These are phyloP conservation scores for Eugnorisma glareosa DNA, from an alignment of 2,888 invertebrate species.

Conservation along the genomic window DNA sequence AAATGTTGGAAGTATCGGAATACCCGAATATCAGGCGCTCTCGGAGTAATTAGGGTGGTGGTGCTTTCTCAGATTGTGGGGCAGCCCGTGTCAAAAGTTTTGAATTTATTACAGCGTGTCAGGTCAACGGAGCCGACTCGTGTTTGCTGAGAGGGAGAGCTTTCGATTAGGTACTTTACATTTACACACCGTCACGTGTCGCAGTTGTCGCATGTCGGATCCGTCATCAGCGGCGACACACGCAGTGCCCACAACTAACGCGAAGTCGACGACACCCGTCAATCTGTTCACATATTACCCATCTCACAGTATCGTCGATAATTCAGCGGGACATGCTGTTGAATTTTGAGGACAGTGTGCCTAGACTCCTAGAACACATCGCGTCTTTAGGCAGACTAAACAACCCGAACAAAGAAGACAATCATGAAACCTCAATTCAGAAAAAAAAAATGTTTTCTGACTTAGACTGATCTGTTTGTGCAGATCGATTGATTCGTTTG, in stretches of 20 bases:
- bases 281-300: slow-evolving; percentile 27
- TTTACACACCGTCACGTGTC: slow-evolving; percentile 29
- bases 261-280: slow-evolving; percentile 40
- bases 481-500: neutral
- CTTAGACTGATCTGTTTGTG: neutral
- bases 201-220: slow-evolving; percentile 10
- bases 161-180: slow-evolving; percentile 39
- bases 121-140: slow-evolving; percentile 42
- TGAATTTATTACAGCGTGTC: slow-evolving; percentile 60
- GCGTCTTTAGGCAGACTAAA: neutral
- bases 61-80: slow-evolving; percentile 47
- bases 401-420: neutral
- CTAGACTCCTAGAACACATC: neutral
- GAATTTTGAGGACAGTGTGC: slow-evolving; percentile 8
- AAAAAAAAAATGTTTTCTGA: neutral
- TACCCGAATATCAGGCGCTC: slow-evolving; percentile 45
- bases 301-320: slow-evolving; percentile 17
- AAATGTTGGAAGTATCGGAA: slow-evolving; percentile 51
- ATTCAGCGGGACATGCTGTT: slow-evolving; percentile 23
- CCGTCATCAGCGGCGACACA: slow-evolving; percentile 21
- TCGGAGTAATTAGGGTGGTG: slow-evolving; percentile 59
- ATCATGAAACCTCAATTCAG: neutral
- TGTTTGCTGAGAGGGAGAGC: slow-evolving; percentile 46
- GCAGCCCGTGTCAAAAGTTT: slow-evolving; percentile 56
- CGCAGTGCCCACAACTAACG: neutral